Evolutionary conservation across 2,113 vertebrate species (phyloP).

Genomic region (Arizona elegans): DNA sequence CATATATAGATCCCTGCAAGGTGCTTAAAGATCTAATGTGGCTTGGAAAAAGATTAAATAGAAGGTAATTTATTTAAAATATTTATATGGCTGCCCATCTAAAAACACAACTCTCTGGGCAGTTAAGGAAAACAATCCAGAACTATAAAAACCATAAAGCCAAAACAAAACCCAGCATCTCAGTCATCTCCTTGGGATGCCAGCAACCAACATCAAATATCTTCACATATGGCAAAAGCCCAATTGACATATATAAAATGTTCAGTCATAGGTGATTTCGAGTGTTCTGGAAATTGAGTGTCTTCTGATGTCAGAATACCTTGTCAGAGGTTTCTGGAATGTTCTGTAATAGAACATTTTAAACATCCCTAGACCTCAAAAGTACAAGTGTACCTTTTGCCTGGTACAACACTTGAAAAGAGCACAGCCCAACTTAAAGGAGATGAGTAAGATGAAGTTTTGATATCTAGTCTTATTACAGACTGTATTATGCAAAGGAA

Average conservation of each 20-base stretch:
- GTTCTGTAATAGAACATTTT: not conserved
- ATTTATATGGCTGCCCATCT: not conserved
- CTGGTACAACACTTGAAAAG: not conserved
- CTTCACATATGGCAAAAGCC: not conserved
- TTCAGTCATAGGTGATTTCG: not conserved
- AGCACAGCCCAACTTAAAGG: not conserved
- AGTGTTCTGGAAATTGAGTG: not conserved
- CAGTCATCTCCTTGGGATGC: not conserved
- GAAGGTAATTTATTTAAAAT: not conserved
- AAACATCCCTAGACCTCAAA: not conserved
- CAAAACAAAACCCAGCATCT: not conserved
- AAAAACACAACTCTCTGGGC: not conserved
- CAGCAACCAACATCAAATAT: not conserved
- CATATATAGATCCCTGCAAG: not conserved
- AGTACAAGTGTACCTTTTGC: not conserved
- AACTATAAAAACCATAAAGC: not conserved
- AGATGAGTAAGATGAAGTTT: not conserved
- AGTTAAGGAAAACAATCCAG: not conserved
- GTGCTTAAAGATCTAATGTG: not conserved
- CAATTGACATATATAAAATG: not conserved
- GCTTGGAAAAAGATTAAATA: not conserved
- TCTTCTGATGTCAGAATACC: not conserved
- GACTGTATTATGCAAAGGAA: not conserved
- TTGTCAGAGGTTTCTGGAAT: not conserved
- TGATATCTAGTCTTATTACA: not conserved